Evolutionary conservation across 2,888 invertebrate species (phyloP).

Genomic region (Autographa gamma): DNA sequence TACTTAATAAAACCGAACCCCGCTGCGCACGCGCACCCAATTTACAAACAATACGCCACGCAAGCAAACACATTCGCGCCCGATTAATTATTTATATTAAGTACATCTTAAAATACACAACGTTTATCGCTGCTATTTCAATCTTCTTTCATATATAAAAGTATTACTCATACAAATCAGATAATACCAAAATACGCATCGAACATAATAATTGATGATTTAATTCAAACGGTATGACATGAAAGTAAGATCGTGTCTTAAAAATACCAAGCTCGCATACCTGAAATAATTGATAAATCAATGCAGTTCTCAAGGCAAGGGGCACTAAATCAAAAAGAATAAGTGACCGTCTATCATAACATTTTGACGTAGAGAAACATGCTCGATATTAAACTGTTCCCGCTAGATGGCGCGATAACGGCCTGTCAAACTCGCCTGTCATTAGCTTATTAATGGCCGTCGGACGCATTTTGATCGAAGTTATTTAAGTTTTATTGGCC

Average conservation of each 20-base stretch:
- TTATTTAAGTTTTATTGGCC: constrained; percentile 77
- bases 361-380: constrained; percentile 86
- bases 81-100: constrained; percentile 65
- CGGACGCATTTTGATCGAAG: constrained; percentile 77
- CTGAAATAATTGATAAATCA: constrained; percentile 88
- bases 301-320: constrained; percentile 82
- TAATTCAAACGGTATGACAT: constrained; percentile 84
- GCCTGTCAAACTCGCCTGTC: constrained; percentile 86
- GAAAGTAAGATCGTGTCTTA: constrained; percentile 86
- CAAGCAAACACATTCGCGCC: constrained; percentile 67
- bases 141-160: constrained; percentile 58
- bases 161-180: constrained; percentile 81
- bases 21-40: constrained; percentile 74
- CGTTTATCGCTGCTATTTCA: constrained; percentile 52
- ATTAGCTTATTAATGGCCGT: constrained; percentile 85
- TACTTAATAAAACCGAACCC: constrained; percentile 69
- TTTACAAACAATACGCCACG: constrained; percentile 82
- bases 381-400: constrained; percentile 84
- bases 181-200: constrained; percentile 80
- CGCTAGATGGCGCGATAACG: constrained; percentile 87
- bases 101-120: constrained; percentile 45
- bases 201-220: constrained; percentile 85
- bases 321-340: constrained; percentile 86
- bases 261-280: constrained; percentile 85
- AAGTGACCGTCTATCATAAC: constrained; percentile 82